Conservation (phyloP, 2,797 vertebrate species). For the Protosalanx chinensis region DNA sequence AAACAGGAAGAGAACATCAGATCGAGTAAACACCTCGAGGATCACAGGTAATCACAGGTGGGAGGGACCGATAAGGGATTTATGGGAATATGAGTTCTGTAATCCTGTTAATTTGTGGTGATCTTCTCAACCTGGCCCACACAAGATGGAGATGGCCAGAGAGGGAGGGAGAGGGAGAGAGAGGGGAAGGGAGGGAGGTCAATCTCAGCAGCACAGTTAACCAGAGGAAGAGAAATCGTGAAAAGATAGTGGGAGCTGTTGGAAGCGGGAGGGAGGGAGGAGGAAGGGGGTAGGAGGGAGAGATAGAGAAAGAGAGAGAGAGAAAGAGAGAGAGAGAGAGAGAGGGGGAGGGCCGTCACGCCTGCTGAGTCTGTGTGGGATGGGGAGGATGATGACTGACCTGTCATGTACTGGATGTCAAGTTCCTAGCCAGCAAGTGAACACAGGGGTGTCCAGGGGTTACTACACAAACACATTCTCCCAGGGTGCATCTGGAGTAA, state of each 20-base stretch:
- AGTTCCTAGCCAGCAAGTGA: neutral
- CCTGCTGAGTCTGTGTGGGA: neutral
- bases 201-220: too few relatives aligned
- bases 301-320: neutral
- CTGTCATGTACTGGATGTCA: neutral
- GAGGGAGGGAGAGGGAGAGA: neutral
- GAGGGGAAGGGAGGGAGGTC: neutral
- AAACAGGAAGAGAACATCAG: conserved; percentile 48
- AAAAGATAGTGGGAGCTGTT: too few relatives aligned
- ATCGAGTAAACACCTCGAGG: conserved; percentile 68
- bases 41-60: conserved; percentile 70
- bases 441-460: conserved; percentile 14
- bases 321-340: neutral
- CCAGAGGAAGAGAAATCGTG: too few relatives aligned
- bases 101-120: conserved; percentile 76
- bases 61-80: conserved; percentile 75
- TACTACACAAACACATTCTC: conserved; percentile 16
- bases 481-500: conserved; percentile 20
- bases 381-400: neutral
- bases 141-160: neutral
- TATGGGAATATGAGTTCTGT: conserved; percentile 68
- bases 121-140: conserved; percentile 26
- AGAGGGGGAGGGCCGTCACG: neutral
- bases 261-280: neutral
- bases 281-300: neutral